Evolutionary conservation across 1,140 invertebrate genomes (phyloP).

Genomic region (Pseudomyrmex dendroicus): DNA sequence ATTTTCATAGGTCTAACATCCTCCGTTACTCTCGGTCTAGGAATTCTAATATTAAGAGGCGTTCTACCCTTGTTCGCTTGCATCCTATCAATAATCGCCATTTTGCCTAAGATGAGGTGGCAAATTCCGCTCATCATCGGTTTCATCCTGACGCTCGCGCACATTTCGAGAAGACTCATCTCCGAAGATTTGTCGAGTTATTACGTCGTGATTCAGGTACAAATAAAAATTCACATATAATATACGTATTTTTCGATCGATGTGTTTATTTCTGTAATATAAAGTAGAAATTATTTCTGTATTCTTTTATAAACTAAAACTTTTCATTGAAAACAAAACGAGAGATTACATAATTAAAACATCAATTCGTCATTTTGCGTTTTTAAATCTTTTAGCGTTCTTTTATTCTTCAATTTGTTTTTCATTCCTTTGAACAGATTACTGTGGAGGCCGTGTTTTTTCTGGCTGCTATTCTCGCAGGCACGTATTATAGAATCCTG

Average conservation of each 20-base stretch:
- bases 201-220: conserved; percentile 75
- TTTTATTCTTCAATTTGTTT: too few species aligned
- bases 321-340: background rate
- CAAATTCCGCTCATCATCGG: conserved; percentile 76
- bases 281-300: background rate
- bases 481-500: conserved; percentile 94
- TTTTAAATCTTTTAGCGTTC: too few species aligned
- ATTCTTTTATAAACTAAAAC: background rate
- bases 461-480: conserved; percentile 90
- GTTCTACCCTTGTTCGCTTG: conserved; percentile 77
- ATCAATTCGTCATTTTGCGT: too few species aligned
- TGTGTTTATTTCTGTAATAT: background rate
- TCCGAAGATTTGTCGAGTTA: conserved; percentile 65
- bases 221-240: background rate
- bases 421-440: background rate
- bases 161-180: conserved; percentile 70
- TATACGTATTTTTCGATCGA: background rate
- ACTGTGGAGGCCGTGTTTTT: conserved; percentile 89
- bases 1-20: conserved; percentile 77
- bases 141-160: conserved; percentile 68
- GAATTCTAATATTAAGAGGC: conserved; percentile 74
- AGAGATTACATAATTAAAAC: too few species aligned
- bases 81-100: conserved; percentile 78
- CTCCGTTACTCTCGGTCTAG: conserved; percentile 76
- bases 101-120: conserved; percentile 76